These are phyloP conservation scores for Calliopsis andreniformis DNA, from an alignment of 1,140 invertebrate species.

Conservation along the genomic window DNA sequence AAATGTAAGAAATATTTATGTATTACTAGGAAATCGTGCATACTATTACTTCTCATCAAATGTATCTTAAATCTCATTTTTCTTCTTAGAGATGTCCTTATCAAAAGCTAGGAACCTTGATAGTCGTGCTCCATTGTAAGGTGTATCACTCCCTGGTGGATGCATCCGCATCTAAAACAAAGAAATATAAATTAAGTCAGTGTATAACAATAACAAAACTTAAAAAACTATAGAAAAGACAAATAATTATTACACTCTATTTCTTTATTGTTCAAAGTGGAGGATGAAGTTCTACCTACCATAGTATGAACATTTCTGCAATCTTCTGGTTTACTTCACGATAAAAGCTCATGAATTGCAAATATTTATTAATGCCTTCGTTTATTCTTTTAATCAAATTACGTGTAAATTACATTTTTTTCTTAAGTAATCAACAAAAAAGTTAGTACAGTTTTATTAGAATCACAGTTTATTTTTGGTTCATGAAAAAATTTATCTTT, in stretches of 20 bases:
- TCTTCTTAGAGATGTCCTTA: constrained; percentile 66
- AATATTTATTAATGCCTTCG: not conserved
- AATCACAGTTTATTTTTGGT: not conserved
- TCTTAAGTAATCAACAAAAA: not conserved
- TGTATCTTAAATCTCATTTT: constrained; percentile 50
- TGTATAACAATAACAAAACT: not conserved
- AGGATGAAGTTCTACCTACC: constrained; percentile 39
- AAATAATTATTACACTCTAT: not conserved
- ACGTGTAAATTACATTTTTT: not conserved
- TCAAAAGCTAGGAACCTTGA: constrained; percentile 80
- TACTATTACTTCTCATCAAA: too few relatives aligned
- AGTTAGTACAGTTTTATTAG: not conserved
- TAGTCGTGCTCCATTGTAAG: constrained; percentile 80
- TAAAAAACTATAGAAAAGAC: not conserved
- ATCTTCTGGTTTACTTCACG: constrained; percentile 16
- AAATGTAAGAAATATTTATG: not conserved
- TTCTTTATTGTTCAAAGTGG: not conserved
- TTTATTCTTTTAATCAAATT: not conserved
- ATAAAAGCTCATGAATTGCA: not conserved
- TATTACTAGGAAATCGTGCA: not conserved
- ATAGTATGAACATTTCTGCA: not conserved
- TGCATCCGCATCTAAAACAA: constrained; percentile 84
- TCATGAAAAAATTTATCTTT: not conserved
- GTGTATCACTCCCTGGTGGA: constrained; percentile 84
- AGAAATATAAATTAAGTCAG: not conserved